These are phyloP conservation scores for Hypolimnas misippus DNA, from an alignment of 2,888 invertebrate genomes.

Conservation along the genomic window DNA sequence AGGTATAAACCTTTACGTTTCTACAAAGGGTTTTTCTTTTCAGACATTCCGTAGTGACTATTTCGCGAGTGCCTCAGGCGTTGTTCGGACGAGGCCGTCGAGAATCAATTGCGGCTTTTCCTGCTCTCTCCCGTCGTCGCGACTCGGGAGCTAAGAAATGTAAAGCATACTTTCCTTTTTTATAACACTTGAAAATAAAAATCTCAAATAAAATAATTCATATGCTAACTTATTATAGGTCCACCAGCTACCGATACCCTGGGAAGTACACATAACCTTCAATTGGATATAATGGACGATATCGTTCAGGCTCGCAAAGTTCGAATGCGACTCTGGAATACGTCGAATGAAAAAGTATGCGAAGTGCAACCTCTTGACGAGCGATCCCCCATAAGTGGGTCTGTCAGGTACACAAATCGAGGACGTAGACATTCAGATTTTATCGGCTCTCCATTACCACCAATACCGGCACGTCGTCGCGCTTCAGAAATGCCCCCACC, in stretches of 20 bases:
- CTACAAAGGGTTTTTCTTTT: conserved; percentile 44
- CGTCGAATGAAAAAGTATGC: conserved; percentile 91
- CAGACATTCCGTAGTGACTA: conserved; percentile 94
- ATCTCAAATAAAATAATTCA: neutral
- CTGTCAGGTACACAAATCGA: conserved; percentile 86
- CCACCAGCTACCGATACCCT: conserved; percentile 88
- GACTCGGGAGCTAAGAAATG: conserved; percentile 75
- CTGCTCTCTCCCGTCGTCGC: conserved; percentile 80
- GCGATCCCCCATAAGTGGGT: conserved; percentile 75
- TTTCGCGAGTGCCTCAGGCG: conserved; percentile 90
- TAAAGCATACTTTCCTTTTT: conserved; percentile 48
- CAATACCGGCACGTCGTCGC: conserved; percentile 85
- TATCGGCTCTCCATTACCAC: conserved; percentile 84
- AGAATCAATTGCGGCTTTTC: conserved; percentile 92
- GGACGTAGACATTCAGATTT: conserved; percentile 90
- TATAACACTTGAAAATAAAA: neutral
- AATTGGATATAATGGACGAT: conserved; percentile 94
- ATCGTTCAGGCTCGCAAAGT: conserved; percentile 92
- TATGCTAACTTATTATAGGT: conserved; percentile 63
- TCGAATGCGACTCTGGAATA: conserved; percentile 93
- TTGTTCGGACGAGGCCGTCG: conserved; percentile 91
- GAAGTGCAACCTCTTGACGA: conserved; percentile 93
- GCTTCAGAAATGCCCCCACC: conserved; percentile 90
- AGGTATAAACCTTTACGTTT: neutral
- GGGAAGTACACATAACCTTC: conserved; percentile 92